Percentiles rank a stretch among this genome's conserved stretches.
Evolutionary conservation across 2,113 vertebrate species (phyloP).

Genomic region (Vimba vimba): DNA sequence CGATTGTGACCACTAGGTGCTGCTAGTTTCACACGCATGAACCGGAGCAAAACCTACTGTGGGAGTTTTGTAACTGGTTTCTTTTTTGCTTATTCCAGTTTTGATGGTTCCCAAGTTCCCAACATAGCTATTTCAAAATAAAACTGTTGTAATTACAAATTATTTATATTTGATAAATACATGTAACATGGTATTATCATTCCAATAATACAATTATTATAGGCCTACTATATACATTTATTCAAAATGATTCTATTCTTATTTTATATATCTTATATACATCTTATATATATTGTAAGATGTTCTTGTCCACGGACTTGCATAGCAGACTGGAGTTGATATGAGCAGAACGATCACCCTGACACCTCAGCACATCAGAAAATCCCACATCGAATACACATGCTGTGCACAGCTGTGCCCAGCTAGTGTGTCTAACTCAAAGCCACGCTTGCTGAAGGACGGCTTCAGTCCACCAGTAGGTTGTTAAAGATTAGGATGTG

Average conservation of each 20-base stretch:
- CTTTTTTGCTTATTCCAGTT: not conserved
- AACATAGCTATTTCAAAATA: not conserved
- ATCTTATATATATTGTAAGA: too few species aligned
- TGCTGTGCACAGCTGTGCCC: not conserved
- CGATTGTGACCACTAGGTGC: conserved; percentile 14
- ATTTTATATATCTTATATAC: too few species aligned
- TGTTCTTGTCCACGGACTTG: not conserved
- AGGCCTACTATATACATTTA: too few species aligned
- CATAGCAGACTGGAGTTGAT: not conserved
- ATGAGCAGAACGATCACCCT: not conserved
- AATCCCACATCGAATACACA: not conserved
- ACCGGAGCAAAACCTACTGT: not conserved
- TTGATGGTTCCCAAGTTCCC: not conserved
- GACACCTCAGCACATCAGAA: not conserved
- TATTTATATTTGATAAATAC: not conserved
- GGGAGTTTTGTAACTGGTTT: not conserved
- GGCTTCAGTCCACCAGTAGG: conserved; percentile 44
- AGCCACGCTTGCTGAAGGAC: conserved; percentile 4
- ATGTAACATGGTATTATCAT: not conserved
- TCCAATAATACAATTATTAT: not conserved
- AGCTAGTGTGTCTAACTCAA: not conserved
- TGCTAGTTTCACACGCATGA: not conserved
- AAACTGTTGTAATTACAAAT: not conserved
- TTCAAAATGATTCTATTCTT: too few species aligned
- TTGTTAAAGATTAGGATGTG: conserved; percentile 72